These are phyloP conservation scores for Netelia inedita DNA, from an alignment of 2,888 invertebrate genomes.

Conservation along the genomic window DNA sequence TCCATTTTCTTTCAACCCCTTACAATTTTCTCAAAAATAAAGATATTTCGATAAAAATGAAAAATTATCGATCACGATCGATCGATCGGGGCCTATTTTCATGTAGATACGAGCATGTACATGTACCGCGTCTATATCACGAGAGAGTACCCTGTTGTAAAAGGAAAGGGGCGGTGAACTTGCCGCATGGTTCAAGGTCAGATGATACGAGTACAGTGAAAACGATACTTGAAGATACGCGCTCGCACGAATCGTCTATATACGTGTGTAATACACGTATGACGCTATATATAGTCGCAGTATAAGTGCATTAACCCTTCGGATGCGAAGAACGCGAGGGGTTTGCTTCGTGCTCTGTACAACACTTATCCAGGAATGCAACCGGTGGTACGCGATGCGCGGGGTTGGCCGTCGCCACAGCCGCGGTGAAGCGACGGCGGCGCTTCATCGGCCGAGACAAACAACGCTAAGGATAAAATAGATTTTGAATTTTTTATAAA, in stretches of 20 bases:
- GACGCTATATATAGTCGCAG: slow-evolving; percentile 40
- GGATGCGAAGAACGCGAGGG: slow-evolving; percentile 57
- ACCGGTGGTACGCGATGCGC: slow-evolving; percentile 65
- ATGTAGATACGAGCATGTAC: not conserved
- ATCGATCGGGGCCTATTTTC: not conserved
- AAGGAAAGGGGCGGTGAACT: slow-evolving; percentile 52
- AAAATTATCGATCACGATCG: not conserved
- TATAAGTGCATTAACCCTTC: slow-evolving; percentile 73
- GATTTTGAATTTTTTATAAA: slow-evolving; percentile 5
- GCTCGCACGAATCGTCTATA: slow-evolving; percentile 31
- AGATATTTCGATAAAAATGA: not conserved
- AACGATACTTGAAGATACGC: slow-evolving; percentile 71
- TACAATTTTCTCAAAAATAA: too few species aligned
- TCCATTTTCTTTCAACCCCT: too few species aligned
- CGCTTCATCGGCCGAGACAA: slow-evolving; percentile 41
- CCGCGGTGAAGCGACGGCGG: slow-evolving; percentile 19
- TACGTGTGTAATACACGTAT: slow-evolving; percentile 2
- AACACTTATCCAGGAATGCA: slow-evolving; percentile 74
- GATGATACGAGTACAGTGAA: slow-evolving; percentile 69
- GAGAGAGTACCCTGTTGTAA: not conserved
- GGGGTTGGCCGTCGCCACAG: slow-evolving; percentile 16
- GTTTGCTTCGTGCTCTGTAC: slow-evolving; percentile 60
- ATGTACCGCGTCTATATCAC: not conserved
- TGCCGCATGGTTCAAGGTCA: slow-evolving; percentile 69
- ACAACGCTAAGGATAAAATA: slow-evolving; percentile 37